phyloP scores from a whole-genome alignment of 2,113 vertebrate species.

The Chascanopsetta lugubris region DNA sequence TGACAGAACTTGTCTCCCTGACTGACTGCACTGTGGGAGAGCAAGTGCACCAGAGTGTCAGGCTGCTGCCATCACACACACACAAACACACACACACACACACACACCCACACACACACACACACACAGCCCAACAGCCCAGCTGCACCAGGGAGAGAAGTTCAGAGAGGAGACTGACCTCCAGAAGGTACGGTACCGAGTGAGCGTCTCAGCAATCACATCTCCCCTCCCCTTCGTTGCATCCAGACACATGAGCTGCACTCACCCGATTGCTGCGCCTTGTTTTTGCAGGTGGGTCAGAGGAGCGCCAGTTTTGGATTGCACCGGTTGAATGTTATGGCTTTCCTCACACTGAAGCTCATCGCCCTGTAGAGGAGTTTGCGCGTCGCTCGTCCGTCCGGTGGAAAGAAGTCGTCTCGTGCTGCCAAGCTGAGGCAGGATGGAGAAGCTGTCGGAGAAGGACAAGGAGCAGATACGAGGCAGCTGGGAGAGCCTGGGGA shows the following conservation, averaged over 20 bases:
- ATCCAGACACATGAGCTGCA: constrained; percentile 7
- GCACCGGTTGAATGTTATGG: constrained; percentile 48
- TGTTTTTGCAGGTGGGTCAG: constrained; percentile 68
- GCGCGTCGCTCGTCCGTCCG: constrained; percentile 37
- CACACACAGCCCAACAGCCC: constrained; percentile 57
- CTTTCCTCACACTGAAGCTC: constrained; percentile 41
- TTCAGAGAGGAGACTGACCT: constrained; percentile 73
- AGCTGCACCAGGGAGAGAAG: constrained; percentile 61
- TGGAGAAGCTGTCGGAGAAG: constrained; percentile 80
- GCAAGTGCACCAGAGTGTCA: constrained; percentile 74
- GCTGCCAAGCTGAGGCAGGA: constrained; percentile 57
- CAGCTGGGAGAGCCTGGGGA: constrained; percentile 90
- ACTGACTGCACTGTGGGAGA: constrained; percentile 66
- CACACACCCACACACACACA: constrained; percentile 56
- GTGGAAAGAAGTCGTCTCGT: constrained; percentile 51
- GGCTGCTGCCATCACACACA: constrained; percentile 66
- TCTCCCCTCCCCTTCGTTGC: constrained; percentile 15
- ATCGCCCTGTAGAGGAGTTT: constrained; percentile 42
- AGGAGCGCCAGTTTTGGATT: constrained; percentile 61
- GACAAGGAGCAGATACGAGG: constrained; percentile 90
- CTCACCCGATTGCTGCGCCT: constrained; percentile 39
- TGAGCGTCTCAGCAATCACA: constrained; percentile 26
- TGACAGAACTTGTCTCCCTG: constrained; percentile 74
- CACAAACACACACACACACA: constrained; percentile 55
- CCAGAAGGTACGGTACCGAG: constrained; percentile 74